Conservation (phyloP, 1,140 invertebrate species). For the Zaprionus capensis region DNA sequence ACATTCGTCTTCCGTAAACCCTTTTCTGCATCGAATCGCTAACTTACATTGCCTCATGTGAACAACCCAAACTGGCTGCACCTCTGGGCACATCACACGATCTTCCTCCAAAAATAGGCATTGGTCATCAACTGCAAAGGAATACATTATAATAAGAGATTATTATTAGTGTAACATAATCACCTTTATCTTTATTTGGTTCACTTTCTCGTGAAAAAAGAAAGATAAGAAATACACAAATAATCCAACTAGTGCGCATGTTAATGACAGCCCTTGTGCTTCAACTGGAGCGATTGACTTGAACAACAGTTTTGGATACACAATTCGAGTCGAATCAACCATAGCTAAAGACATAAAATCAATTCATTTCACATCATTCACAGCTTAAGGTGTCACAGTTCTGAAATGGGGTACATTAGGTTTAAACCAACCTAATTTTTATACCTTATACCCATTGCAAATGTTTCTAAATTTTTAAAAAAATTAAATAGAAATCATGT, state of each 20-base stretch:
- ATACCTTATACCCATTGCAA: no score
- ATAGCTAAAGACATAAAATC: neutral
- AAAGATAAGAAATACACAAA: neutral
- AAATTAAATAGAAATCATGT: no score
- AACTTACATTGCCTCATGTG: neutral
- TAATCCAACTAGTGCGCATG: neutral
- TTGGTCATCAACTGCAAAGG: neutral
- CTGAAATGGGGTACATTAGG: no score
- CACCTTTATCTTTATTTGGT: neutral
- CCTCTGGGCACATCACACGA: neutral
- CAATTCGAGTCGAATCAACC: neutral
- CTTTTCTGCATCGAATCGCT: neutral
- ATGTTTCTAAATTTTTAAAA: no score
- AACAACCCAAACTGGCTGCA: neutral
- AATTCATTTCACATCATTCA: neutral
- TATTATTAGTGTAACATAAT: neutral
- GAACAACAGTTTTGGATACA: neutral
- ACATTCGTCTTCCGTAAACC: slow-evolving; percentile 8
- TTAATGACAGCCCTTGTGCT: neutral
- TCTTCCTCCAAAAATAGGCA: neutral
- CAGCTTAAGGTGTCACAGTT: neutral
- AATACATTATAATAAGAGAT: neutral
- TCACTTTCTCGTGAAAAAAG: neutral
- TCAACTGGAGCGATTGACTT: neutral
- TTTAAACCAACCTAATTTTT: no score